phyloP scores from a whole-genome alignment of 2,888 invertebrate species.

The Crocallis elinguaria region DNA sequence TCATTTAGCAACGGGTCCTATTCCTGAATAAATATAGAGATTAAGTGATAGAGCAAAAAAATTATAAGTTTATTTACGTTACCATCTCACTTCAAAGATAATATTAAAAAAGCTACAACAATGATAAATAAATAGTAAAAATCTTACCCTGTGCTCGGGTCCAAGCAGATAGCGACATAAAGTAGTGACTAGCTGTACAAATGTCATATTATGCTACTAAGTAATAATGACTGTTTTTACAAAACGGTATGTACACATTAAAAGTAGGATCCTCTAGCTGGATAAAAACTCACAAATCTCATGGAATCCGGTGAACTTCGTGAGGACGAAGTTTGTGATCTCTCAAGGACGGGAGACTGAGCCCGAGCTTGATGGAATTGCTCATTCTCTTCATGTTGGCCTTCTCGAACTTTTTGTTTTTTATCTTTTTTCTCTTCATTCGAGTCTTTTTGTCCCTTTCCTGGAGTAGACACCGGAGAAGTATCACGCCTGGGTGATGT shows the following conservation, averaged over 20 bases:
- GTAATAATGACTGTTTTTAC: too few species aligned
- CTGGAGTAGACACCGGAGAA: background rate
- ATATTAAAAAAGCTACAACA: background rate
- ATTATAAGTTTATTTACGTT: too few species aligned
- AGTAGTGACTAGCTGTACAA: too few species aligned
- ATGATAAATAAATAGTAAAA: background rate
- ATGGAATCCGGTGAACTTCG: slow-evolving; percentile 8
- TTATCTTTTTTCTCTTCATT: background rate
- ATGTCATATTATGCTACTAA: too few species aligned
- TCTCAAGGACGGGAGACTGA: background rate
- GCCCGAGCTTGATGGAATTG: background rate
- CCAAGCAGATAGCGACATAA: background rate
- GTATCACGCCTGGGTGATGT: background rate
- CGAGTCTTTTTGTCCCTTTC: background rate
- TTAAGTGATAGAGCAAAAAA: too few species aligned
- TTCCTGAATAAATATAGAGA: too few species aligned
- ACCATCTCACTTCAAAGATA: too few species aligned
- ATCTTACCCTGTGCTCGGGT: background rate
- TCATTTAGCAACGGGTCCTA: too few species aligned
- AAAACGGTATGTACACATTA: too few species aligned
- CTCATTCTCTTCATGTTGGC: background rate
- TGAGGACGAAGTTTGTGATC: slow-evolving; percentile 8
- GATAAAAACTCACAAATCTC: slow-evolving; percentile 11
- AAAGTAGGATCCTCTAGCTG: too few species aligned
- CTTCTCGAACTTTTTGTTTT: background rate